Base-by-base conservation (phyloP, 2,888 invertebrate species). In the Operophtera brumata region DNA sequence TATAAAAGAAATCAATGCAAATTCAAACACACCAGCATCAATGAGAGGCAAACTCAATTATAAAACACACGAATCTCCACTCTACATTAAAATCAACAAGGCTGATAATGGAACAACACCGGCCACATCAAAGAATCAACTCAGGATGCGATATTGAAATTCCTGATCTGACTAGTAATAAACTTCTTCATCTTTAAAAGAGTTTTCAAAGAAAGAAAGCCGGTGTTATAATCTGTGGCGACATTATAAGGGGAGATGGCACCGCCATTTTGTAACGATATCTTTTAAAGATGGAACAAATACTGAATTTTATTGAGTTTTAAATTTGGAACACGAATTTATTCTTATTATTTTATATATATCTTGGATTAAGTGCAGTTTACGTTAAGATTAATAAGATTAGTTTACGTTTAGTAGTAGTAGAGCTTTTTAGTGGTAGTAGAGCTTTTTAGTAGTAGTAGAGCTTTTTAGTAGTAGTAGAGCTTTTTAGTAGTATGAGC, bases 111-210 rank as follows among this genome's bases (percentile, higher is more conserved):
- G 34, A 14, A 66, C 64, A 48, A 25, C 42, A 39, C 37, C 78
- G 74, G 73, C 77, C 80, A 86, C 83, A 82, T 89, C 88, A 88
- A 89, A 89, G 88, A 74, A 69, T 75, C 64, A 78, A 52, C 80
- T 81, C 86, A 87, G 89, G 89, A 89, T 87, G 84, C 83, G 78
- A 84, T 82, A 88, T 86, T 84, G 87, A 85, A 86, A 86, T 85
- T 85, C 87, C 87, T 85, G 88, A 87, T 88, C 86, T 77, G 88
- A 86, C 86, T 88, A 86, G 86, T 77, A 89, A 88, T 88, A 87
- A 89, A 88, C 79, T 85, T 82, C 56, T 58, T 61, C 78, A 84
- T 82, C 56, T 57, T 57, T 43, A 64, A 59, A 61, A 64, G 59
- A 61, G 57, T 57, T 64, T 57, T 61, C 49, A 61, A 61, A 61